Conservation (phyloP, 2,113 vertebrate species). For the Sminthopsis crassicaudata region DNA sequence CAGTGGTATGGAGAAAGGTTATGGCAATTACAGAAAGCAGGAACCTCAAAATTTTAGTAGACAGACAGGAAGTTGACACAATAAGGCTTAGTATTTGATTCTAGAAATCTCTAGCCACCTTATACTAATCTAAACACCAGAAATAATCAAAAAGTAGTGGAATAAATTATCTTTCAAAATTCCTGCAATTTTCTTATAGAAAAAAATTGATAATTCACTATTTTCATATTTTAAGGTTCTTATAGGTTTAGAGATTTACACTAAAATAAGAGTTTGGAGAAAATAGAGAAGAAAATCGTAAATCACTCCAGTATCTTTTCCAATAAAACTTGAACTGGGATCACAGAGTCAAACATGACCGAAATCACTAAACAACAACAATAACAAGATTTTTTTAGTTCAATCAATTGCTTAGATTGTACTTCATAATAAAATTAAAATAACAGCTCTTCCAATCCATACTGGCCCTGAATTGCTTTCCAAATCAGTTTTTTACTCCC, state of each 20-base stretch:
- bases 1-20: neutral
- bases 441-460: neutral
- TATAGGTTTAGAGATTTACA: neutral
- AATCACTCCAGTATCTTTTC: neutral
- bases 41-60: neutral
- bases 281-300: neutral
- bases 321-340: neutral
- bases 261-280: neutral
- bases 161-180: neutral
- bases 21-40: neutral
- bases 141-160: neutral
- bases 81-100: rapidly evolving
- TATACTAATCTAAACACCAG: rapidly evolving
- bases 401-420: neutral
- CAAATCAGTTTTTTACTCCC: neutral
- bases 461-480: neutral
- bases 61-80: neutral
- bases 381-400: neutral
- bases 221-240: neutral
- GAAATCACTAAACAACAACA: neutral
- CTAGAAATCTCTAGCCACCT: no score
- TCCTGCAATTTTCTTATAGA: rapidly evolving
- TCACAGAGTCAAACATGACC: neutral
- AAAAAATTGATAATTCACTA: neutral
- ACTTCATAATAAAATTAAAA: neutral